These are phyloP conservation scores for Parasteatoda tepidariorum DNA, from an alignment of 1,140 invertebrate genomes.

Conservation along the genomic window DNA sequence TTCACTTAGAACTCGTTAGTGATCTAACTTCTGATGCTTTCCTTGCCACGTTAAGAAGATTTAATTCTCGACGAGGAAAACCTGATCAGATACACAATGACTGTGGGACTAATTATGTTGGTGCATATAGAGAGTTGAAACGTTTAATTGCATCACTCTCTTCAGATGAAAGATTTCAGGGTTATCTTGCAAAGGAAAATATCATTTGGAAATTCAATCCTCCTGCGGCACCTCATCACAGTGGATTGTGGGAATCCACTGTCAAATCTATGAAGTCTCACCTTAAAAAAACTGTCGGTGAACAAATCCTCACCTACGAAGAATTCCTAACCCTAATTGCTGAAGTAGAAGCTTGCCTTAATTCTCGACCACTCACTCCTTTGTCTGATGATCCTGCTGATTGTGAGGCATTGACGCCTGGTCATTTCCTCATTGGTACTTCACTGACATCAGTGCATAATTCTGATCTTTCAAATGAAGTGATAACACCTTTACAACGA, in stretches of 20 bases:
- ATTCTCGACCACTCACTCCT: too few relatives aligned
- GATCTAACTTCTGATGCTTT: constrained; percentile 4
- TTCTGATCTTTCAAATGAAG: background rate
- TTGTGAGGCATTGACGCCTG: too few relatives aligned
- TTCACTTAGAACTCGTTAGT: constrained; percentile 17
- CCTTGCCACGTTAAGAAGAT: constrained; percentile 2
- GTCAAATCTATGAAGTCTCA: constrained; percentile 9
- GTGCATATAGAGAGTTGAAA: constrained; percentile 12
- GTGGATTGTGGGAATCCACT: constrained; percentile 53
- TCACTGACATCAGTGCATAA: background rate
- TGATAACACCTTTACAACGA: background rate
- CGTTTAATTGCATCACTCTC: background rate
- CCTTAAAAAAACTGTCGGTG: too few relatives aligned
- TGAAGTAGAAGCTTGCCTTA: too few relatives aligned
- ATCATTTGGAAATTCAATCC: constrained; percentile 67
- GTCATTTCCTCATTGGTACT: too few relatives aligned
- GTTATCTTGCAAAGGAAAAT: too few relatives aligned
- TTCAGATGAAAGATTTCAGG: background rate
- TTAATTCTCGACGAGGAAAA: background rate
- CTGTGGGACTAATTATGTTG: constrained; percentile 1
- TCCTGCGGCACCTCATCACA: constrained; percentile 67
- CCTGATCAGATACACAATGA: too few relatives aligned
- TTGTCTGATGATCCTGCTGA: too few relatives aligned
- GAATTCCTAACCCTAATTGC: too few relatives aligned
- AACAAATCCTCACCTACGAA: too few relatives aligned